A percentile compares a stretch with the other conserved stretches of the same genome.
phyloP scores from a whole-genome alignment of 2,113 vertebrate species.

The Zootoca vivipara region DNA sequence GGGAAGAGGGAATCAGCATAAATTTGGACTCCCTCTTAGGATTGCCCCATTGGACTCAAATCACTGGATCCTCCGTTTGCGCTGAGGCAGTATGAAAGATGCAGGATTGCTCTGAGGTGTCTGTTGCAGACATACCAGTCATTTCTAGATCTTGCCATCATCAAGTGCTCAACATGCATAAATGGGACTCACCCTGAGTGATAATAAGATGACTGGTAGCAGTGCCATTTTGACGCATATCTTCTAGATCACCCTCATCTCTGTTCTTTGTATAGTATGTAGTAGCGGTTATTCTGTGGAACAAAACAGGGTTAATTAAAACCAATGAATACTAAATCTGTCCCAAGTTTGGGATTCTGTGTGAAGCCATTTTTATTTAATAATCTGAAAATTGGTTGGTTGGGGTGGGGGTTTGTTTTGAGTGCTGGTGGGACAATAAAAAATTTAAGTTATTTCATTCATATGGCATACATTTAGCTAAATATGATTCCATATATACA shows the following conservation, averaged over 20 bases:
- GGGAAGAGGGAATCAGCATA: background rate
- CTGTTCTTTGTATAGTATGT: background rate
- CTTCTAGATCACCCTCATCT: background rate
- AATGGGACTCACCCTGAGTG: background rate
- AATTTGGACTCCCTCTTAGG: background rate
- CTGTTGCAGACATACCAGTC: background rate
- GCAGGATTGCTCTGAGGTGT: background rate
- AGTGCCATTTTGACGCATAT: background rate
- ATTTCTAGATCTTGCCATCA: background rate
- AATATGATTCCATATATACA: fast-evolving
- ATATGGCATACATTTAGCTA: background rate
- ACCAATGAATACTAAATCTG: background rate
- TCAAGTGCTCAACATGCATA: background rate
- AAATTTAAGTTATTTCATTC: background rate
- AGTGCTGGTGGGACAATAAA: background rate
- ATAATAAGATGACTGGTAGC: background rate
- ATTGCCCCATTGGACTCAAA: background rate
- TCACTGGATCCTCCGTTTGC: background rate
- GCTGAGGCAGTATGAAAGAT: background rate
- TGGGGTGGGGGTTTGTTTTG: too few relatives aligned
- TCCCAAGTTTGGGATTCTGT: background rate
- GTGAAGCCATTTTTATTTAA: background rate
- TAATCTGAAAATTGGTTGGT: background rate
- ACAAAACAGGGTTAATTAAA: background rate
- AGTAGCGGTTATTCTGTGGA: background rate